phyloP scores from a whole-genome alignment of 2,797 vertebrate species.

The Rachycentron canadum region DNA sequence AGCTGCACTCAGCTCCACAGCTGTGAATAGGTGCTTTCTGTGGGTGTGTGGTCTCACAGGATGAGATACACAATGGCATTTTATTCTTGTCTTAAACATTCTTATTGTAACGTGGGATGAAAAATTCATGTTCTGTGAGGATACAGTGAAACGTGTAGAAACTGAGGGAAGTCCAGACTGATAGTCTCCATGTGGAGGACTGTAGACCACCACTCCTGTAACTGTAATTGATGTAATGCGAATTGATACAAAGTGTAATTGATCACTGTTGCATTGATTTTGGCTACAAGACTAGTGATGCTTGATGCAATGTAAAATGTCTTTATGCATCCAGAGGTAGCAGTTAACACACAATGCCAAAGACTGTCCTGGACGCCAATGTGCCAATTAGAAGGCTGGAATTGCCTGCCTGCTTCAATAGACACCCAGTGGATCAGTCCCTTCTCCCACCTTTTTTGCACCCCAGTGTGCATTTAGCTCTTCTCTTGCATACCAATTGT shows the following conservation, averaged over 20 bases:
- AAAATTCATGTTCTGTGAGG: slow-evolving; percentile 5
- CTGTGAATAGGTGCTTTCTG: slow-evolving; percentile 61
- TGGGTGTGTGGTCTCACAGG: slow-evolving; percentile 50
- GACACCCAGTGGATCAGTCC: slow-evolving; percentile 15
- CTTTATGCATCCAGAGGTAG: slow-evolving; percentile 70
- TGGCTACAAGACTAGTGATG: slow-evolving; percentile 29
- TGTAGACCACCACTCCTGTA: slow-evolving; percentile 23
- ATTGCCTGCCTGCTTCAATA: slow-evolving; percentile 30
- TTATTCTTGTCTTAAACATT: slow-evolving; percentile 61
- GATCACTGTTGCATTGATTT: slow-evolving; percentile 59
- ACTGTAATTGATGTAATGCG: slow-evolving; percentile 59
- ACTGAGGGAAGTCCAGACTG: neutral
- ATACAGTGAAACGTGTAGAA: slow-evolving; percentile 20
- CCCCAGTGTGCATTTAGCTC: slow-evolving; percentile 37
- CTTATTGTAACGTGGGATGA: slow-evolving; percentile 21
- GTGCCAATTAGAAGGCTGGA: slow-evolving; percentile 18
- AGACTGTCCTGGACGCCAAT: slow-evolving; percentile 45
- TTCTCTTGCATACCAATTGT: slow-evolving; percentile 21
- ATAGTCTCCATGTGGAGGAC: slow-evolving; percentile 27
- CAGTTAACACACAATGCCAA: slow-evolving; percentile 66
- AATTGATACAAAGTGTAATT: slow-evolving; percentile 42
- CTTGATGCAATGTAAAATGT: slow-evolving; percentile 42
- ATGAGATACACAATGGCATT: slow-evolving; percentile 48
- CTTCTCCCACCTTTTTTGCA: slow-evolving; percentile 8
- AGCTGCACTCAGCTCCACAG: slow-evolving; percentile 41